phyloP scores from a whole-genome alignment of 2,888 invertebrate species.

The Campopleginae sp. region DNA sequence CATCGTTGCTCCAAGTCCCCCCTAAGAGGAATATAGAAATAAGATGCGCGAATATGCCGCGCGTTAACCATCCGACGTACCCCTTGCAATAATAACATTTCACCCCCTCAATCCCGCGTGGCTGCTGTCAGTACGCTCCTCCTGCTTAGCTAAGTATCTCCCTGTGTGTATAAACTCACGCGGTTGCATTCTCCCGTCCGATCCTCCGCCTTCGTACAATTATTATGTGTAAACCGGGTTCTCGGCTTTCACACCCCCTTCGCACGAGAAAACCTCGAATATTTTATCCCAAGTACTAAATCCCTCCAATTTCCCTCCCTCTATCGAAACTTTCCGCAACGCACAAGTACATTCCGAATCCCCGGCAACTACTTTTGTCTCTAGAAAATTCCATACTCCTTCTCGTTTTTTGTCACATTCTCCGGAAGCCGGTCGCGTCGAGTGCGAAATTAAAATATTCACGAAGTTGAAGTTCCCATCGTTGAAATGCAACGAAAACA shows the following conservation, averaged over 20 bases:
- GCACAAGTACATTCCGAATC: background rate
- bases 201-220: conserved; percentile 21
- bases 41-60: conserved; percentile 39
- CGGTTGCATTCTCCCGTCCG: conserved; percentile 47
- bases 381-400: background rate
- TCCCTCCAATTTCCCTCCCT: background rate
- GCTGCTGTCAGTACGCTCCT: conserved; percentile 79
- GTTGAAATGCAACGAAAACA: no score
- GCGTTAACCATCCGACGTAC: conserved; percentile 76
- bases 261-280: conserved; percentile 12
- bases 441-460: no score
- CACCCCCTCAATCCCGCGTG: conserved; percentile 83
- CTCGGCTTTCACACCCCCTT: conserved; percentile 12
- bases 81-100: conserved; percentile 84
- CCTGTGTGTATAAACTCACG: conserved; percentile 54
- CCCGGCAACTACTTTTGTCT: background rate
- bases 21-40: conserved; percentile 20
- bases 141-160: conserved; percentile 82
- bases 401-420: no score
- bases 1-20: background rate
- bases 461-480: no score
- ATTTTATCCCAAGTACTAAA: conserved; percentile 27
- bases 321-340: background rate
- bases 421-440: no score
- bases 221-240: conserved; percentile 33